phyloP scores from a whole-genome alignment of 2,113 vertebrate species.

The Scytalopus superciliaris region DNA sequence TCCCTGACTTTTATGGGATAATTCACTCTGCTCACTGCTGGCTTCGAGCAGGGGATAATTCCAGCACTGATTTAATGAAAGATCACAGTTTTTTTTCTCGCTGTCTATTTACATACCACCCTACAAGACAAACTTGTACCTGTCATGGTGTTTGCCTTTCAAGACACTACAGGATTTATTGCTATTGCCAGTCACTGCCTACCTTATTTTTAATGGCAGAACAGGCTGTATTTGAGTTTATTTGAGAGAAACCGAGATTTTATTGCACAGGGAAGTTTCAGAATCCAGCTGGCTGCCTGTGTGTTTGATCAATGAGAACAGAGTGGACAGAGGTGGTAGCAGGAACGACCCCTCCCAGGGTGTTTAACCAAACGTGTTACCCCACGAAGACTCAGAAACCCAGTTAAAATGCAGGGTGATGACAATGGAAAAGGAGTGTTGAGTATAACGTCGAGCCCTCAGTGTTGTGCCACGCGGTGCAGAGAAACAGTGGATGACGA shows the following conservation, averaged over 20 bases:
- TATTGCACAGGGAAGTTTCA: not conserved
- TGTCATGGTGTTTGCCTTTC: not conserved
- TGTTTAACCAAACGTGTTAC: not conserved
- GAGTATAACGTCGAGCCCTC: not conserved
- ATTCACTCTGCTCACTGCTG: not conserved
- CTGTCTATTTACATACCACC: not conserved
- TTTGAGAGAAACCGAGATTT: not conserved
- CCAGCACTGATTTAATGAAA: not conserved
- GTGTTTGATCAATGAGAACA: not conserved
- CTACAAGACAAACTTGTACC: not conserved
- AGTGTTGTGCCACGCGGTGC: rapidly evolving
- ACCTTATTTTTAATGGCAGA: not conserved
- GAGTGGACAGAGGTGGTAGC: not conserved
- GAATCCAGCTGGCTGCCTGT: not conserved
- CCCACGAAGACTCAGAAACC: not conserved
- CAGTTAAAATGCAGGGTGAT: not conserved
- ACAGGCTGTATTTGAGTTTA: not conserved
- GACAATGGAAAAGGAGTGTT: not conserved
- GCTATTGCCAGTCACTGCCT: not conserved
- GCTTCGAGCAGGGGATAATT: not conserved
- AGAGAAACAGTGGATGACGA: not conserved
- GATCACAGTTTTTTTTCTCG: not conserved
- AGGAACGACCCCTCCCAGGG: not conserved
- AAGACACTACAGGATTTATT: not conserved
- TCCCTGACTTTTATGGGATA: not conserved